Base-by-base conservation (phyloP, 2,888 invertebrate species). In the Stenolophus ochropezus region DNA sequence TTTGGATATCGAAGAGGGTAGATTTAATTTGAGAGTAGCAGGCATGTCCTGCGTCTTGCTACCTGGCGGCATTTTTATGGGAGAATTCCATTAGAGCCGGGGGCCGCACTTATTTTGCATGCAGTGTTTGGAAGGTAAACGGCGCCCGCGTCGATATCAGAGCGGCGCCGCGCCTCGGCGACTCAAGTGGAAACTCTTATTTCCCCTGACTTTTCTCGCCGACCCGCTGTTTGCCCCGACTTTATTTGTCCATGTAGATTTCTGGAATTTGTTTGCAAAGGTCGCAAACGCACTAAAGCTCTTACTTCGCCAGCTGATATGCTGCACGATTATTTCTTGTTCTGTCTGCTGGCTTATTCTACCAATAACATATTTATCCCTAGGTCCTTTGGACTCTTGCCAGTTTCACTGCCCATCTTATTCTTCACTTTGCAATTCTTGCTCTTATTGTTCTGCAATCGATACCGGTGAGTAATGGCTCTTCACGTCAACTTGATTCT, bases 211-310 rank as follows among this genome's bases (percentile, higher is more conserved):
- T 79, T 79, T 79, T 79, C 79, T 65, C 65, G 76, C 23, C 23
- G 33, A 58, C 25, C 61, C 65, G 6, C 23, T 78, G 78, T 78
- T 78, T 78, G 78, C 51, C 49, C 78, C 78, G 25, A 79, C 51
- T 85, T 83, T 85, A 84, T 85, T 85, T 86, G 85, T 82, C 83
- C 83, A 84, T 84, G 84, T 84, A 84, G 83, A 85, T 86, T 85
- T 85, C 83, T 49, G 8, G 84, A 84, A 83, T 84, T 85, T 85
- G 84, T 85, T 84, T 84, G 83, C 84, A 82, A 83, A 83, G 77
- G 61, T 61, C 77, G 47, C 33, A 23, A 51, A 78, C 47, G 78
- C 51, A 65, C 33, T 65, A 78, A 79, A 79, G 79, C 69, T 79
- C 53, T 79, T 78, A 78, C 78, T 47, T 21, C 33, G 56, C 56